A percentile compares a stretch with the other conserved stretches of the same genome.
phyloP scores from a whole-genome alignment of 2,797 vertebrate species.

The Syngnathus acus region DNA sequence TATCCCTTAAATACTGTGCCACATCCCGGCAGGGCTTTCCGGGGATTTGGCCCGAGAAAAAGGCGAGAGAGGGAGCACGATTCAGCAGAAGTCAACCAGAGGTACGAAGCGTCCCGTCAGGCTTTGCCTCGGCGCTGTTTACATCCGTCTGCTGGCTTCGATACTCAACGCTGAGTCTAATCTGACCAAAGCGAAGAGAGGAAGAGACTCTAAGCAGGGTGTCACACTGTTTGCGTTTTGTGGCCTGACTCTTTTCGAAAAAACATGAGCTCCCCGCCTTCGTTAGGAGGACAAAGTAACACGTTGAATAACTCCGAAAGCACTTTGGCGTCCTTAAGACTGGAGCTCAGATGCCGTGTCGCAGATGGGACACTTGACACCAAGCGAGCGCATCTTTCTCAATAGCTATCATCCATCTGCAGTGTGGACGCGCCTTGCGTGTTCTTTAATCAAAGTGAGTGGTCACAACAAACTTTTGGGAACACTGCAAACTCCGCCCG shows the following conservation, averaged over 20 bases:
- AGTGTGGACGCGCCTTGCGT: slow-evolving; percentile 28
- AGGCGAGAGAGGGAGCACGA: slow-evolving; percentile 83
- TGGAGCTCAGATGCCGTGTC: slow-evolving; percentile 39
- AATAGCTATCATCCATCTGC: slow-evolving; percentile 50
- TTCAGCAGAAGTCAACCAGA: slow-evolving; percentile 82
- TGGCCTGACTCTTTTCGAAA: neutral
- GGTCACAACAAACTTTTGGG: slow-evolving; percentile 12
- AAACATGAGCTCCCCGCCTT: neutral
- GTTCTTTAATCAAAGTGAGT: slow-evolving; percentile 29
- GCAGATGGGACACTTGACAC: slow-evolving; percentile 54
- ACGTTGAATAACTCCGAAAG: neutral
- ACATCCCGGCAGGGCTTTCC: slow-evolving; percentile 85
- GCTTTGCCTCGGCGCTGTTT: slow-evolving; percentile 19
- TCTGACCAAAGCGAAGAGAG: slow-evolving; percentile 31
- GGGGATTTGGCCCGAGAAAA: slow-evolving; percentile 87
- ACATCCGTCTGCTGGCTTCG: slow-evolving; percentile 16
- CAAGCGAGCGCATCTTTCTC: slow-evolving; percentile 36
- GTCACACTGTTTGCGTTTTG: slow-evolving; percentile 8
- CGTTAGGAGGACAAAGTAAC: neutral
- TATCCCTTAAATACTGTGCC: slow-evolving; percentile 61
- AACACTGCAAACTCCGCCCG: neutral
- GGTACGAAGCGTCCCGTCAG: slow-evolving; percentile 67
- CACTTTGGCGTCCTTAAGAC: slow-evolving; percentile 9
- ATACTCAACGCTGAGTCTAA: slow-evolving; percentile 37
- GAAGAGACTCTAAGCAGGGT: slow-evolving; percentile 16